phyloP scores from a whole-genome alignment of 2,113 vertebrate species.

The Tichodroma muraria region DNA sequence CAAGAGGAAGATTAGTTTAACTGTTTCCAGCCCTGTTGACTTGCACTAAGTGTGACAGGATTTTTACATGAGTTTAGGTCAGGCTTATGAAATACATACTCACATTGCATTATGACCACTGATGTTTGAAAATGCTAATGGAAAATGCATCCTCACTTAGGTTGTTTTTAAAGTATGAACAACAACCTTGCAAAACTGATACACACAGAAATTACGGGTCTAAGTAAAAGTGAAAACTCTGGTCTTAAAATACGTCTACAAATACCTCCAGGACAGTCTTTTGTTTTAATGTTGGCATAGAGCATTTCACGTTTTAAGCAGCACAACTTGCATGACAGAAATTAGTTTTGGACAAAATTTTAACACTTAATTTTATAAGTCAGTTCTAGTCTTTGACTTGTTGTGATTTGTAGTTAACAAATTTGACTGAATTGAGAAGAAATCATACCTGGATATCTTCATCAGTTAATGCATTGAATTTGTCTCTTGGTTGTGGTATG shows the following conservation, averaged over 20 bases:
- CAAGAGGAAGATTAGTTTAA: background rate
- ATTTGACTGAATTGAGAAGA: background rate
- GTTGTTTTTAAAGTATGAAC: background rate
- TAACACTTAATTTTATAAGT: background rate
- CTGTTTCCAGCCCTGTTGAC: background rate
- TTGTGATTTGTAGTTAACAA: background rate
- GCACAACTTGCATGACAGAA: background rate
- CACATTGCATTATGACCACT: background rate
- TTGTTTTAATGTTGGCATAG: background rate
- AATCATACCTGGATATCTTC: slow-evolving; percentile 19
- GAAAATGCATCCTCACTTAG: background rate
- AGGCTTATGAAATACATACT: background rate
- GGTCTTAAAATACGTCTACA: background rate
- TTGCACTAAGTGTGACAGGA: background rate
- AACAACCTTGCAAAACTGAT: background rate
- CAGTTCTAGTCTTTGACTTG: background rate
- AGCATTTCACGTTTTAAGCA: background rate
- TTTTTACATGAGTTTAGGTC: background rate
- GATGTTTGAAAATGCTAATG: background rate
- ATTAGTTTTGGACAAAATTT: background rate
- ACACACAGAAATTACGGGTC: rapidly evolving
- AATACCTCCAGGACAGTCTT: background rate
- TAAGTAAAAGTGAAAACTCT: background rate
- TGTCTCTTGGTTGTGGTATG: slow-evolving; percentile 35
- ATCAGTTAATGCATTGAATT: background rate